Evolutionary conservation across 2,113 vertebrate genomes (phyloP).

Genomic region (Climacteris rufus): DNA sequence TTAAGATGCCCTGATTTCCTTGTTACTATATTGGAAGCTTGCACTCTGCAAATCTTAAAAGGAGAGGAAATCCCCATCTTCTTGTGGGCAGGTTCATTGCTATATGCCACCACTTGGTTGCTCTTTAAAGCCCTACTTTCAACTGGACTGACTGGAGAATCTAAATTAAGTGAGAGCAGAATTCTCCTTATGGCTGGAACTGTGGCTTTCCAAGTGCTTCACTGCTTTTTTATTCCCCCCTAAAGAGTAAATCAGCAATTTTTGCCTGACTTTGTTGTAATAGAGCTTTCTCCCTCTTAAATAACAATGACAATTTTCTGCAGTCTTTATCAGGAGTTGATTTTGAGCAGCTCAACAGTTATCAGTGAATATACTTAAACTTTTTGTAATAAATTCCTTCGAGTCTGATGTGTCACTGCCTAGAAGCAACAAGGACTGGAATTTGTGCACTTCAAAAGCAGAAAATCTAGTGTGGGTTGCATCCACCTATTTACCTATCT

Average conservation of each 20-base stretch:
- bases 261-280: not conserved
- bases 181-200: not conserved
- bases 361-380: not conserved
- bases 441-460: not conserved
- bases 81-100: not conserved
- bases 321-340: not conserved
- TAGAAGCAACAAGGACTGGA: not conserved
- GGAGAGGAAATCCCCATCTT: not conserved
- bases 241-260: not conserved
- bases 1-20: not conserved
- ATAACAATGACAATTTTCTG: not conserved
- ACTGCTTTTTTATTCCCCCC: too few species aligned
- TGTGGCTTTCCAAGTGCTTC: not conserved
- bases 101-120: not conserved
- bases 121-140: not conserved
- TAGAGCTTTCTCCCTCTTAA: not conserved
- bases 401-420: fast-evolving
- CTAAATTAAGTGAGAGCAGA: not conserved
- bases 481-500: not conserved
- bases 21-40: not conserved
- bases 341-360: not conserved
- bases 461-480: not conserved
- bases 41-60: not conserved
- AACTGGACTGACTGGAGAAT: not conserved
- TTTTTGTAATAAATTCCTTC: not conserved